phyloP scores from a whole-genome alignment of 2,797 vertebrate genomes.

The Tapirus indicus region DNA sequence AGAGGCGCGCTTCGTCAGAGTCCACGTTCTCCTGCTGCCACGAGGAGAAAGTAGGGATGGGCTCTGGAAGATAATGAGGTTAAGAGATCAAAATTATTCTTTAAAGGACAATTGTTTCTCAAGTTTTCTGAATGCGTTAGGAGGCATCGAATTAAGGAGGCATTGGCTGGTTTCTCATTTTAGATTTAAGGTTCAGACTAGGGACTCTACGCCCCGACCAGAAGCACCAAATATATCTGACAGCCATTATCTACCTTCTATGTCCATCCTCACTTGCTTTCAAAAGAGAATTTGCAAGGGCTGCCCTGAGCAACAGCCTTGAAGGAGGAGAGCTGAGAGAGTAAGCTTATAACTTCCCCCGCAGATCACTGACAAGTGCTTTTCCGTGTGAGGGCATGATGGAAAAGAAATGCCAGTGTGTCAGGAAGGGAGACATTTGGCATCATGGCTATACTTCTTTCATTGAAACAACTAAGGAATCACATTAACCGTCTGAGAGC shows the following conservation, averaged over 20 bases:
- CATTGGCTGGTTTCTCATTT: background rate
- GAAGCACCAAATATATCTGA: background rate
- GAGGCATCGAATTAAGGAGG: background rate
- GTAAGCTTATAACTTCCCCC: background rate
- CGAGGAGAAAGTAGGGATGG: slow-evolving; percentile 92
- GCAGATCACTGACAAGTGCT: no score
- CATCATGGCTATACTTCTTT: background rate
- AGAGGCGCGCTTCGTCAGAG: slow-evolving; percentile 94
- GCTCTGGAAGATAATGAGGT: slow-evolving; percentile 89
- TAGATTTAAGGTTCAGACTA: background rate
- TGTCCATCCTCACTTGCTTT: background rate
- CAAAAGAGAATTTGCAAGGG: background rate
- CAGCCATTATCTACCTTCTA: background rate
- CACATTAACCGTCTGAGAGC: slow-evolving; percentile 54
- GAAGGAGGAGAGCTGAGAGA: background rate
- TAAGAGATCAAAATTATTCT: background rate
- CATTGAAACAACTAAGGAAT: background rate
- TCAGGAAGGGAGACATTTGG: background rate
- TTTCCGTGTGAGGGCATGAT: background rate
- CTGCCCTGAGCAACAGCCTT: background rate
- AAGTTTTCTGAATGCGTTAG: background rate
- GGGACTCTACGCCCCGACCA: background rate
- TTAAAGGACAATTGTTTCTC: background rate
- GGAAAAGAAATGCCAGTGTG: background rate
- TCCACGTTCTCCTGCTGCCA: slow-evolving; percentile 94